A percentile compares a stretch with the other conserved stretches of the same genome.
phyloP scores from a whole-genome alignment of 2,113 vertebrate genomes.

The Vombatus ursinus region DNA sequence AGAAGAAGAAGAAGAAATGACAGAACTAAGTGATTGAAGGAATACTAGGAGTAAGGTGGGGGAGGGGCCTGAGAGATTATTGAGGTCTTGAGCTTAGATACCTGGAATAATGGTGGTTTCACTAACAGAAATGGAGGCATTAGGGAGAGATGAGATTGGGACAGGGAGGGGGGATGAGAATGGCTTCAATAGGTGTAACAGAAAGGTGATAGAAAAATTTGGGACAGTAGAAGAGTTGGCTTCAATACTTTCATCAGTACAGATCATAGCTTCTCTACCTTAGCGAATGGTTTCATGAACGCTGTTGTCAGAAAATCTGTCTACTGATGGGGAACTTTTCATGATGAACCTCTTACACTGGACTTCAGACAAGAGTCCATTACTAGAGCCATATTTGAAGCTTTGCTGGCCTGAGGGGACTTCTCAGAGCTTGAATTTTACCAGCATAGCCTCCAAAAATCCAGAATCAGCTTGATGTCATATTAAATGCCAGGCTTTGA shows the following conservation, averaged over 20 bases:
- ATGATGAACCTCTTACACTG: background rate
- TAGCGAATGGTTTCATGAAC: background rate
- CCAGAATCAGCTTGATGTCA: background rate
- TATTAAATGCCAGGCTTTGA: background rate
- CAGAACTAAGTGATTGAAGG: background rate
- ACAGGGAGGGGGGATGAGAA: background rate
- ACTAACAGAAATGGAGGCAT: background rate
- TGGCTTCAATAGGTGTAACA: background rate
- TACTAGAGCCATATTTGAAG: background rate
- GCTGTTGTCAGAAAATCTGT: background rate
- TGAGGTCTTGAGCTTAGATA: background rate
- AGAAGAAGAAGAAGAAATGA: background rate
- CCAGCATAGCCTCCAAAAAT: background rate
- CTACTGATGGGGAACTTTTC: background rate
- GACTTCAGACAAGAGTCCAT: background rate
- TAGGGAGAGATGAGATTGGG: background rate
- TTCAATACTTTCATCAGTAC: background rate
- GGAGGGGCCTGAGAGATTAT: background rate
- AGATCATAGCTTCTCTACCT: background rate
- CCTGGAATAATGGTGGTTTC: background rate
- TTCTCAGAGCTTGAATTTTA: background rate
- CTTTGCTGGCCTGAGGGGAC: background rate
- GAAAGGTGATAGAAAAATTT: background rate
- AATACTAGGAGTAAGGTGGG: background rate
- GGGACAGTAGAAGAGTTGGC: background rate